phyloP scores from a whole-genome alignment of 1,140 invertebrate species.

The Drosophila santomea region DNA sequence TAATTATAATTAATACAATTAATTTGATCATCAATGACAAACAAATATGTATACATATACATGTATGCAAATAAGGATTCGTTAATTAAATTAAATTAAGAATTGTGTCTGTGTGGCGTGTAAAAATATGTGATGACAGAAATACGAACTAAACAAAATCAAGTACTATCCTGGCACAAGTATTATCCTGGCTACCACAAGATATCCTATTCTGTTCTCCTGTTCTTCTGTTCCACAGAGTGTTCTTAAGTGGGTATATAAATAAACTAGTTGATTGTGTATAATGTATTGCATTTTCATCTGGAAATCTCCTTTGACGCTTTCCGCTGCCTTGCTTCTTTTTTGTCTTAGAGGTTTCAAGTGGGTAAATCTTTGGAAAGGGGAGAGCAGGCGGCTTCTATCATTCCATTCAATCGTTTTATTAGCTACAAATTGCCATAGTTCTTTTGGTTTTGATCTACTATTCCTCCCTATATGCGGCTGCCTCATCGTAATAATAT shows the following conservation, averaged over 20 bases:
- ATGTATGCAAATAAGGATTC: slow-evolving; percentile 36
- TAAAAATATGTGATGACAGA: slow-evolving; percentile 25
- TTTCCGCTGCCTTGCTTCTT: neutral
- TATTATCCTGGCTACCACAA: neutral
- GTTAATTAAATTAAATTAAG: slow-evolving; percentile 41
- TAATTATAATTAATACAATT: slow-evolving; percentile 72
- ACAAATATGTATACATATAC: slow-evolving; percentile 49
- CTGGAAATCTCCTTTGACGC: neutral
- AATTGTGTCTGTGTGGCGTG: slow-evolving; percentile 44
- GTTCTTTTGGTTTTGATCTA: slow-evolving; percentile 37
- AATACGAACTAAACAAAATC: slow-evolving; percentile 45
- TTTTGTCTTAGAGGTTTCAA: neutral
- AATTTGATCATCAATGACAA: slow-evolving; percentile 62
- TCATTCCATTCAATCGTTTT: slow-evolving; percentile 43
- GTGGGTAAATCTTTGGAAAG: slow-evolving; percentile 40
- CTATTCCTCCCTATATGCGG: slow-evolving; percentile 15
- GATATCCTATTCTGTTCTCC: slow-evolving; percentile 1
- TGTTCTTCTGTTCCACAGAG: slow-evolving; percentile 4
- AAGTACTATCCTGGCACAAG: slow-evolving; percentile 23
- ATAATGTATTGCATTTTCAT: slow-evolving; percentile 41
- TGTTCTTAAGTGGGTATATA: slow-evolving; percentile 9
- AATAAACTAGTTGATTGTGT: slow-evolving; percentile 51
- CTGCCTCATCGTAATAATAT: slow-evolving; percentile 10
- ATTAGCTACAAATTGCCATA: slow-evolving; percentile 47
- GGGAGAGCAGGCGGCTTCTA: slow-evolving; percentile 21